These are phyloP conservation scores for Deilephila porcellus DNA, from an alignment of 2,888 invertebrate genomes.

Conservation along the genomic window DNA sequence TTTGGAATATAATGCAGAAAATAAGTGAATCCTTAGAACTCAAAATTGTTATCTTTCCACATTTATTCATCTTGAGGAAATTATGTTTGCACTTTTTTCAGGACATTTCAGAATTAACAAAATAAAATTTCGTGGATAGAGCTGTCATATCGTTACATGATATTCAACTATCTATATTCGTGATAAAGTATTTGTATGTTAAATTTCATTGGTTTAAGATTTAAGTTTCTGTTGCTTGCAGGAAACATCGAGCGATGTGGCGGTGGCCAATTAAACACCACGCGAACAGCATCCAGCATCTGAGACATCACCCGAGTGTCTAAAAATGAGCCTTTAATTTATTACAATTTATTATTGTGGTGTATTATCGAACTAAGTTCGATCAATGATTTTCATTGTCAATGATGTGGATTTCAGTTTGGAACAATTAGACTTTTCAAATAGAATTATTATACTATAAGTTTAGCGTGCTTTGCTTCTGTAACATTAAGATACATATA, in stretches of 20 bases:
- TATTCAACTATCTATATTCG: no score
- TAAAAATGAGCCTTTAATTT: conserved; percentile 77
- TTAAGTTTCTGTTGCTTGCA: conserved; percentile 48
- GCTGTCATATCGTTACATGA: no score
- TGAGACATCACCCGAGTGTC: conserved; percentile 58
- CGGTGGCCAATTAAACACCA: conserved; percentile 63
- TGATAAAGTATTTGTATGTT: not conserved
- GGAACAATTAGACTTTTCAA: conserved; percentile 68
- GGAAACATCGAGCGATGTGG: conserved; percentile 68
- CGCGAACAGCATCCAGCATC: conserved; percentile 33
- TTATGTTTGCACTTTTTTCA: no score
- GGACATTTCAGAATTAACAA: no score
- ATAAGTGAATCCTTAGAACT: no score
- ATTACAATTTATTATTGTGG: conserved; percentile 74
- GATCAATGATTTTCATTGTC: conserved; percentile 66
- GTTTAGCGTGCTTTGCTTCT: conserved; percentile 85
- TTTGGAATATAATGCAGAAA: no score
- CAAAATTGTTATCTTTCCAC: no score
- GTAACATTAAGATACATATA: conserved; percentile 82
- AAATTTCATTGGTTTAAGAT: conserved; percentile 17
- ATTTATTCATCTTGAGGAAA: no score
- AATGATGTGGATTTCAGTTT: conserved; percentile 74
- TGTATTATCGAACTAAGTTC: conserved; percentile 81
- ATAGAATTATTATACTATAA: conserved; percentile 80
- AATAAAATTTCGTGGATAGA: no score